Percentiles rank a stretch among this genome's conserved stretches.
Conservation (phyloP, 2,113 vertebrate genomes). For the Todiramphus chloris region DNA sequence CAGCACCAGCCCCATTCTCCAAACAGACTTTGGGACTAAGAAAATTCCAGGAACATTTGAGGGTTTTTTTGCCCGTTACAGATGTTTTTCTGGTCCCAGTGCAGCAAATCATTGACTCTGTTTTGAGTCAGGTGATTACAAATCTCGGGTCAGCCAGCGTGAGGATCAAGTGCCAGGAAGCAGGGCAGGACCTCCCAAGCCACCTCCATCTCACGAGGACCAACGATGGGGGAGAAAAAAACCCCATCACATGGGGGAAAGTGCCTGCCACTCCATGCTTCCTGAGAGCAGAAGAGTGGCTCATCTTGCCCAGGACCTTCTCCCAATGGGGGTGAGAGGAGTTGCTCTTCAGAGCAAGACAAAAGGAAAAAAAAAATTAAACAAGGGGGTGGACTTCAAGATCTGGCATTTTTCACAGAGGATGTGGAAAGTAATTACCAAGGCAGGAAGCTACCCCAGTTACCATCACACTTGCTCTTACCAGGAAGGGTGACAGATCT, state of each 20-base stretch:
- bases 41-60: background rate
- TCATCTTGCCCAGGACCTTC: background rate
- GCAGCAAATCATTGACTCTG: background rate
- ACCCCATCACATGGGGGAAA: accelerated
- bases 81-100: background rate
- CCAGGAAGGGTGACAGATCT: background rate
- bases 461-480: background rate
- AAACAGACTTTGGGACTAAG: background rate
- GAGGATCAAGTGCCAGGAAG: background rate
- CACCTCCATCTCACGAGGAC: background rate
- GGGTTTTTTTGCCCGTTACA: background rate
- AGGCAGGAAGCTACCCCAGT: background rate
- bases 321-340: background rate
- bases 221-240: background rate
- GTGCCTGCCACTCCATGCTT: background rate
- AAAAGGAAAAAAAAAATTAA: background rate
- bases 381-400: background rate
- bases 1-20: background rate
- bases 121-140: background rate
- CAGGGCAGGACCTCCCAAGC: background rate
- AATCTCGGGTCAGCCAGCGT: background rate
- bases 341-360: background rate
- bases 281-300: background rate
- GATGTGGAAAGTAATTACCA: background rate
- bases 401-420: background rate